Evolutionary conservation across 92 coral and sea anemone genomes (phyloP), one percentile per base, ranked within the genome.

Genomic region (Bergia puertoricense): DNA sequence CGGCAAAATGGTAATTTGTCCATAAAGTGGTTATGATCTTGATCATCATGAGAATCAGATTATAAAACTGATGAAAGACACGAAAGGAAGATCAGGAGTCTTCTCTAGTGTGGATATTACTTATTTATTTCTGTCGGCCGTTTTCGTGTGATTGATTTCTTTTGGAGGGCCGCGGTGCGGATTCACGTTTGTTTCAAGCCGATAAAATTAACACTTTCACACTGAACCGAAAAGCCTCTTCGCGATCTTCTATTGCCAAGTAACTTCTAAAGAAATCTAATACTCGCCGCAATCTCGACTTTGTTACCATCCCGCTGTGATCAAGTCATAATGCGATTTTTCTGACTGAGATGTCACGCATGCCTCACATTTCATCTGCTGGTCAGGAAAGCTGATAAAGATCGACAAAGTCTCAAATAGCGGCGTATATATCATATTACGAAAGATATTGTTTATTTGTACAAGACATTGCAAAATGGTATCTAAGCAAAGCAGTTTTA

Each of bases 271-370:
- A 71, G 38, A 69, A 14, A 84, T 51, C 79, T 71, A 72, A 30
- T 30, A 38, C 67, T 72, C 8, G 68, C 87, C 87, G 79, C 87
- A 69, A 84, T 42, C 30, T 36, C 68, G 62, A 73, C 79, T 84
- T 16, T 45, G 72, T 84, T 71, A 84, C 79, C 62, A 48, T 46
- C 87, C 87, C 79, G 87, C 87, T 84, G 87, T 16, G 87, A 69
- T 37, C 51, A 46, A 71, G 0, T 16, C 44, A 46, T 84, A 84
- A 84, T 84, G 78, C 77, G 79, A 84, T 48, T 45, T 50, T 37
- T 9, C 23, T 5, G 77, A 10, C 45, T 8, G 8, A 46, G 8
- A 6, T 71, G 87, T 71, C 87, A 84, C 87, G 87, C 87, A 72
- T 46, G 71, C 43, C 59, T 16, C 11, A 18, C 11, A 6, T 69